Base-by-base conservation (phyloP, 37 sponge, comb jelly and placozoan species). In the Dysidea cf. avara region DNA sequence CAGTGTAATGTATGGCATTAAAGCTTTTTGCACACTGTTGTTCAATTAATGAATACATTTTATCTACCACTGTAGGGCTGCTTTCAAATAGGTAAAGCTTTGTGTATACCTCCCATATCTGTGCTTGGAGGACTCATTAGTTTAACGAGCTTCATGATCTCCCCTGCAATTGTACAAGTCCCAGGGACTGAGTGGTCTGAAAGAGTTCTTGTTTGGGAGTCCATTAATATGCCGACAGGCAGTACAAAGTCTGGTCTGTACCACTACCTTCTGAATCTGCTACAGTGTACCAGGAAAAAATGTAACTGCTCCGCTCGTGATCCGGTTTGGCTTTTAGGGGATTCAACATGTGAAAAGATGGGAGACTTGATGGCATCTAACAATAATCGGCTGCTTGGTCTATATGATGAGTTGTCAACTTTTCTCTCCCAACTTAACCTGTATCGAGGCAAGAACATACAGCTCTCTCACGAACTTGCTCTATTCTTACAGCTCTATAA, bases 331-430 rank as follows among this genome's bases (percentile, higher is more conserved):
- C 73, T 72, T 16, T 59, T 72, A 1, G 73, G 50, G 24, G 73
- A 55, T 52, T 40, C 73, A 3, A 72, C 59, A 9, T 72, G 46
- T 56, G 59, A 72, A 29, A 72, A 55, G 37, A 72, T 72, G 73
- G 73, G 73, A 37, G 73, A 33, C 39, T 17, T 72, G 3, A 72
- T 72, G 73, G 43, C 46, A 3, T 57, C 9, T 18, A 72, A 56
- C 46, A 22, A 43, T 39, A 40, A 26, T 13, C 46, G 30, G 16
- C 43, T 72, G 3, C 9, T 72, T 38, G 73, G 73, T 2, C 59
- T 72, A 3, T 56, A 72, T 56, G 73, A 72, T 72, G 59, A 72
- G 40, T 29, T 72, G 24, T 72, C 59, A 1, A 72, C 59, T 30
- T 72, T 72, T 25, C 46, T 72, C 9, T 57, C 59, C 31, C 58